Conservation (phyloP, 64 coral and sea anemone genomes). For the Exaiptasia diaphana region DNA sequence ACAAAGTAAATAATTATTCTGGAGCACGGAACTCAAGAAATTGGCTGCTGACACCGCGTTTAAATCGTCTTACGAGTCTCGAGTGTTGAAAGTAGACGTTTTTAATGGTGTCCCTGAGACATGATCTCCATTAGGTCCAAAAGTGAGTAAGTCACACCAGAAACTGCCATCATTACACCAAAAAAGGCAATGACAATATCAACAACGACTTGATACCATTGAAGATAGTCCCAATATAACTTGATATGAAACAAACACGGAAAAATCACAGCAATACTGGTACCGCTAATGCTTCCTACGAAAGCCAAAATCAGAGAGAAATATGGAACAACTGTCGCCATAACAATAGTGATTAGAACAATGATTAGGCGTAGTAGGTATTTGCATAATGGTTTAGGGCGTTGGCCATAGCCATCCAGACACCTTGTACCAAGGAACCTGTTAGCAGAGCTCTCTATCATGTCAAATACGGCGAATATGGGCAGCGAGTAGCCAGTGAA, state of each 20-base stretch:
- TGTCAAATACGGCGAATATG: constrained; percentile 76
- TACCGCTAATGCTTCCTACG: constrained; percentile 57
- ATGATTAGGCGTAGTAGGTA: constrained; percentile 54
- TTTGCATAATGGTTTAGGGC: constrained; percentile 11
- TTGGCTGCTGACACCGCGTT: no score
- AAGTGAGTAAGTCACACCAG: constrained; percentile 28
- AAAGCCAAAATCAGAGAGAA: constrained; percentile 69
- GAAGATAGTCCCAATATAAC: constrained; percentile 41
- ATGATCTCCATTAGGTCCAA: constrained; percentile 30
- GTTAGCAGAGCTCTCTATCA: constrained; percentile 51
- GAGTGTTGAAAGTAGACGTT: background rate
- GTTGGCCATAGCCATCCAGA: constrained; percentile 26
- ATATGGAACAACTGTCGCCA: constrained; percentile 53
- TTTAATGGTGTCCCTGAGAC: background rate
- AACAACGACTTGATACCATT: constrained; percentile 52
- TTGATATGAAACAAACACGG: constrained; percentile 66
- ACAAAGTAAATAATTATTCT: no score
- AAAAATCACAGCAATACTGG: constrained; percentile 46
- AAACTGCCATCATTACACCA: constrained; percentile 27
- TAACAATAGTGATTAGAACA: constrained; percentile 46
- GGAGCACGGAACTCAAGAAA: no score
- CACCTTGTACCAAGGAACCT: constrained; percentile 23
- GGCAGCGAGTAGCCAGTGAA: constrained; percentile 70
- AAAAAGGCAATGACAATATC: constrained; percentile 55
- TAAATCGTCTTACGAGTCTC: no score